Evolutionary conservation across 2,113 vertebrate species (phyloP).

Genomic region (Rhea pennata): DNA sequence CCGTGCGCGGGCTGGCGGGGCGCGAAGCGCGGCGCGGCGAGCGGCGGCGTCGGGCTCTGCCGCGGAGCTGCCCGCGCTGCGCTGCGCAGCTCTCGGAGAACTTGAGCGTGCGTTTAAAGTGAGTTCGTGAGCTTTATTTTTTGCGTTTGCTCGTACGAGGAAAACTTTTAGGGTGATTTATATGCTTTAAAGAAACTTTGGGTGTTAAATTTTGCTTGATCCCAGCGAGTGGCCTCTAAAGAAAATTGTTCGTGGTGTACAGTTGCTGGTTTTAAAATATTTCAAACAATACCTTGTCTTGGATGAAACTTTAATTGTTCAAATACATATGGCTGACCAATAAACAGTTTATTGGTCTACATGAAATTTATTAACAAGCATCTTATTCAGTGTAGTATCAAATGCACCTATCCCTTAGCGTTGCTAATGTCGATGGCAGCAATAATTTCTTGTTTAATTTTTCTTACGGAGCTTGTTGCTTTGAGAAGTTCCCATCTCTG

Average conservation of each 20-base stretch:
- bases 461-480: not conserved
- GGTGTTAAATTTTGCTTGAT: conserved; percentile 53
- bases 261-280: conserved; percentile 10
- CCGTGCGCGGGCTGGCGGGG: no score
- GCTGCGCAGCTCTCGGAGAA: no score
- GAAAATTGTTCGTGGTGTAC: conserved; percentile 42
- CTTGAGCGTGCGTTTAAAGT: not conserved
- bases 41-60: no score
- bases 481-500: not conserved
- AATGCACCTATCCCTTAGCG: not conserved
- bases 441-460: not conserved
- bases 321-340: not conserved
- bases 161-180: conserved; percentile 26
- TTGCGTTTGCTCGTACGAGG: not conserved
- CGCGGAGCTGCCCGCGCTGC: no score
- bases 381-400: not conserved
- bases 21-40: not conserved
- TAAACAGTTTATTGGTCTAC: not conserved
- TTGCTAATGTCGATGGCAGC: not conserved
- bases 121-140: not conserved
- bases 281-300: conserved; percentile 11
- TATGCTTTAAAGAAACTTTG: conserved; percentile 32
- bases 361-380: not conserved
- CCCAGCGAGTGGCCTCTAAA: conserved; percentile 21
- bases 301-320: not conserved